These are phyloP conservation scores for Lasaia peninsularis DNA, from an alignment of 1,140 invertebrate genomes.

Conservation along the genomic window DNA sequence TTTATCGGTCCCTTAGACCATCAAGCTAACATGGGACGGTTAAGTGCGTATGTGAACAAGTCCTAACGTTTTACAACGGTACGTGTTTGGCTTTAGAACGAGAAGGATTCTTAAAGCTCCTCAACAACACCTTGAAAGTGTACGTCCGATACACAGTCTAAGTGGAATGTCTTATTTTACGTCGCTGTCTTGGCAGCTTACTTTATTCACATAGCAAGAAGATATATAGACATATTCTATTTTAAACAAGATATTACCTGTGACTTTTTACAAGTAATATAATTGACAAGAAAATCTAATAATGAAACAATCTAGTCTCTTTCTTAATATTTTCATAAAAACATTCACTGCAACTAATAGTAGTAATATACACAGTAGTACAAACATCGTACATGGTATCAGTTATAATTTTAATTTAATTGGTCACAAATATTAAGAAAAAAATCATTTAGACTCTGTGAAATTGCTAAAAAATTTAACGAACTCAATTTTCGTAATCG, in stretches of 20 bases:
- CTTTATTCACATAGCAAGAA: neutral
- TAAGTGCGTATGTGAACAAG: slow-evolving; percentile 4
- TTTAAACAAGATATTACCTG: neutral
- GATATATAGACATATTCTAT: neutral
- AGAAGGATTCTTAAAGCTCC: slow-evolving; percentile 11
- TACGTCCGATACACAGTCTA: slow-evolving; percentile 4
- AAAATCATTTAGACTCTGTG: too few species aligned
- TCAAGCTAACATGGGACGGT: neutral
- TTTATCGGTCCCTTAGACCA: neutral
- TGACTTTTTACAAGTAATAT: too few species aligned
- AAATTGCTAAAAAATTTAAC: too few species aligned
- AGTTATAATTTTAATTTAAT: too few species aligned
- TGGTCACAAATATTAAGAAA: too few species aligned
- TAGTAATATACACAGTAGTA: too few species aligned
- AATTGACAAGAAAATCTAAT: too few species aligned
- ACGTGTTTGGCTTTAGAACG: slow-evolving; percentile 11
- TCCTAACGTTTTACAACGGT: slow-evolving; percentile 6
- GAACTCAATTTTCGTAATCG: too few species aligned
- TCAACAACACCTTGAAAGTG: slow-evolving; percentile 11
- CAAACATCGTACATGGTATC: too few species aligned
- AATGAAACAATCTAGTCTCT: too few species aligned
- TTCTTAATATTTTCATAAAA: too few species aligned
- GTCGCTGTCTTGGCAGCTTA: neutral
- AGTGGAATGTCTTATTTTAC: slow-evolving; percentile 10
- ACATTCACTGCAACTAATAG: too few species aligned